These are phyloP conservation scores for Phaethon lepturus DNA, from an alignment of 2,113 vertebrate species.

Conservation along the genomic window DNA sequence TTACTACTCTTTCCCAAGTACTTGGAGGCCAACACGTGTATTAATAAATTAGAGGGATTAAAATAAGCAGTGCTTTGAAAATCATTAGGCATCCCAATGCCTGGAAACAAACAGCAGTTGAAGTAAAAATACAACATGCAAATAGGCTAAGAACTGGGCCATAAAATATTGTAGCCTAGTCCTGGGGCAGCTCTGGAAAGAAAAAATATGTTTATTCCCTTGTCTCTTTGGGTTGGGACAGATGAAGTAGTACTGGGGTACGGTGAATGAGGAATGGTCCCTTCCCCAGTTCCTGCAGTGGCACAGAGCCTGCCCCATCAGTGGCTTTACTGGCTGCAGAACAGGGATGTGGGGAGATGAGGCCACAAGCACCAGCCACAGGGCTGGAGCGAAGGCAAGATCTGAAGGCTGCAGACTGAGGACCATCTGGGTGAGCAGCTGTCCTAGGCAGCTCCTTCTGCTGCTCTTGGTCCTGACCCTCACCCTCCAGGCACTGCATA, in stretches of 20 bases:
- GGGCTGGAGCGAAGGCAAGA: conserved; percentile 18
- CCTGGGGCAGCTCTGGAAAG: background rate
- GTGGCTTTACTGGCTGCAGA: background rate
- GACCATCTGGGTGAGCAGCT: conserved; percentile 63
- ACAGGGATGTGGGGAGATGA: background rate
- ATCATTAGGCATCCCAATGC: conserved; percentile 64
- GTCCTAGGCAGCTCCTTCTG: conserved; percentile 59
- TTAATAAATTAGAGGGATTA: conserved; percentile 71
- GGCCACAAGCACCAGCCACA: background rate
- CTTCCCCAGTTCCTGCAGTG: background rate
- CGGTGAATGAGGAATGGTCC: background rate
- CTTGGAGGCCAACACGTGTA: conserved; percentile 55
- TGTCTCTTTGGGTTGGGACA: background rate
- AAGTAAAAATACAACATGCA: conserved; percentile 59
- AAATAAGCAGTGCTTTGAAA: conserved; percentile 71
- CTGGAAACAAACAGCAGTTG: conserved; percentile 58
- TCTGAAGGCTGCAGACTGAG: conserved; percentile 19
- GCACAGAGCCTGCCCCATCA: background rate
- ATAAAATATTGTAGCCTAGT: conserved; percentile 42
- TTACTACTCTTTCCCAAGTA: conserved; percentile 37
- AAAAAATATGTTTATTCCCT: background rate
- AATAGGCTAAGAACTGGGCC: conserved; percentile 62
- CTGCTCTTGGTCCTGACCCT: conserved; percentile 55
- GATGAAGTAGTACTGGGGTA: background rate
- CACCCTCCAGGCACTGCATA: conserved; percentile 50